Evolutionary conservation across 2,113 vertebrate genomes (phyloP), one percentile per base, ranked within the genome.

Genomic region (Clinocottus analis): DNA sequence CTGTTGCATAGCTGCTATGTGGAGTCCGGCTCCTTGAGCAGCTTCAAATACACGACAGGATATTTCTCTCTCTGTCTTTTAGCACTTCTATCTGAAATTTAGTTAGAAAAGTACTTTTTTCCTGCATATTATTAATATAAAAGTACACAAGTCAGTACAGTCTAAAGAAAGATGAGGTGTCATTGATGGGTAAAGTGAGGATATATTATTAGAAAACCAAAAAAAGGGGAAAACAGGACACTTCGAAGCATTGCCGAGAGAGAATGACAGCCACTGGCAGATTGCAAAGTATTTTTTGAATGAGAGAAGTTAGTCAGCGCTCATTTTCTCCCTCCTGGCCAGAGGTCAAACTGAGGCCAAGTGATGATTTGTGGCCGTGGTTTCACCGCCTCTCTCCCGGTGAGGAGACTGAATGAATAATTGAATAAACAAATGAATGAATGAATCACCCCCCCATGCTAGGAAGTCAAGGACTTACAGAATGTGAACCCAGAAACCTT

Each of bases 331-430:
- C 63, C 60, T 60, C n/a, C 4, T 23, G 71, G 60, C 71, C 43
- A 72, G 56, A 86, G 87, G 91, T 92, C 89, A 91, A 39, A 59
- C 74, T 60, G 73, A 90, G 85, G 89, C 82, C 81, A 80, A 49
- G 53, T 41, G 70, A 59, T 86, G 85, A 88, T 91, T 85, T 91
- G 79, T 91, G 67, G 63, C 70, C 0, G 9, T 17, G 33, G 47
- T 37, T 83, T 83, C 70, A 72, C 55, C 62, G 25, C 25, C 16
- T 76, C 13, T 17, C 55, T 73, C 35, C 63, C 27, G 62, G 51
- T 25, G 55, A 47, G 35, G 43, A 66, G 62, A 58, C n/a, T 43
- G 61, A 41, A 37, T 31, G 53, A 80, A 56, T 19, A n/a, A 74
- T n/a, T 61, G 19, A 62, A 75, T 31, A 53, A 80, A 69, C 45